Evolutionary conservation across 1,140 invertebrate species (phyloP).

Genomic region (Drosophila neocordata): DNA sequence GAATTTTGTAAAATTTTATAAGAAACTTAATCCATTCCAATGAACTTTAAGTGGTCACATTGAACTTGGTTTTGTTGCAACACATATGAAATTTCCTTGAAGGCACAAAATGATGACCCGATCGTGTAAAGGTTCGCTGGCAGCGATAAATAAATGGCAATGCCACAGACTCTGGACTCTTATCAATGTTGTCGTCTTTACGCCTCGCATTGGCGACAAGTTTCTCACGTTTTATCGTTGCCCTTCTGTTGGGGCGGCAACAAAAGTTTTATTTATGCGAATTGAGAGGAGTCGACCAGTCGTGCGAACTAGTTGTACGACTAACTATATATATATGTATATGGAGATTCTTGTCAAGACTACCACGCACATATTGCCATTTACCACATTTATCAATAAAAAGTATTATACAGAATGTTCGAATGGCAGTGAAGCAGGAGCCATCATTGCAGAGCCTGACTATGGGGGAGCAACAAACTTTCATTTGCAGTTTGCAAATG

Average conservation of each 20-base stretch:
- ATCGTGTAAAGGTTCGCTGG: conserved; percentile 62
- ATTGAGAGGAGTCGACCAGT: conserved; percentile 2
- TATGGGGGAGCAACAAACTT: conserved; percentile 22
- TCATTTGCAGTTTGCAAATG: conserved; percentile 33
- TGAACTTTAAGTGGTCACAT: too few species aligned
- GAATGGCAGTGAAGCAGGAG: conserved; percentile 9
- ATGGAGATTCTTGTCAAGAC: conserved; percentile 47
- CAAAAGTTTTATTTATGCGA: conserved; percentile 50
- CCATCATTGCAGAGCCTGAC: not conserved
- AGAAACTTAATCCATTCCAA: too few species aligned
- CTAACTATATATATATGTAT: conserved; percentile 20
- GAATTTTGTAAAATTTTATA: too few species aligned
- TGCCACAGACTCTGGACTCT: conserved; percentile 36
- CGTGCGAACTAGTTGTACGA: conserved; percentile 39
- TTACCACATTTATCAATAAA: conserved; percentile 67
- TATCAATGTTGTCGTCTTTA: conserved; percentile 50
- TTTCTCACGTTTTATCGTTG: conserved; percentile 68
- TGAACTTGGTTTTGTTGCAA: conserved; percentile 1
- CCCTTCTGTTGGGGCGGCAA: conserved; percentile 40
- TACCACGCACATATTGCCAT: conserved; percentile 38
- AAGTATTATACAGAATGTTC: conserved; percentile 46
- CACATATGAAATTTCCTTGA: conserved; percentile 41
- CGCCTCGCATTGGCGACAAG: conserved; percentile 40
- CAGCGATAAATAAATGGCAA: conserved; percentile 73
- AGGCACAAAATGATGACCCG: conserved; percentile 43